phyloP scores from a whole-genome alignment of 2,888 invertebrate genomes.

The Empis stercorea region DNA sequence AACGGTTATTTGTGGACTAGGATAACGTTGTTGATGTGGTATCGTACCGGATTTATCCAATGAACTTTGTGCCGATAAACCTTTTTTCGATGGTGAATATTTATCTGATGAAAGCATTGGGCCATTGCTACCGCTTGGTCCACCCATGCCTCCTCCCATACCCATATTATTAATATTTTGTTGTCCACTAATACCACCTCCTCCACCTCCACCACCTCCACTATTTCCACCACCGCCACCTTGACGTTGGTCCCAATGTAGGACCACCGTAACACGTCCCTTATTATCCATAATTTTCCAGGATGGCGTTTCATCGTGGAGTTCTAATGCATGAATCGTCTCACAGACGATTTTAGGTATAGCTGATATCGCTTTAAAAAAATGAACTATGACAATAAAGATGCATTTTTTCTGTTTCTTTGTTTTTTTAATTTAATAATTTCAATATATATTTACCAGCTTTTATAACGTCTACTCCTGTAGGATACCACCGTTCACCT shows the following conservation, averaged over 20 bases:
- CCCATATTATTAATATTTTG: conserved; percentile 24
- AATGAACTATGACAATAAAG: background rate
- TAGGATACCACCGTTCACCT: conserved; percentile 87
- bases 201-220: conserved; percentile 37
- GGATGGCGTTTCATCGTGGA: conserved; percentile 93
- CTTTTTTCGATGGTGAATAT: conserved; percentile 38
- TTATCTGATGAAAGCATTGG: conserved; percentile 32
- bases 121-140: conserved; percentile 28
- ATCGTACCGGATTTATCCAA: conserved; percentile 45
- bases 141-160: conserved; percentile 15
- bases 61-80: conserved; percentile 45
- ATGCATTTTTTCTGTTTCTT: background rate
- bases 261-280: conserved; percentile 89
- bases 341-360: conserved; percentile 96
- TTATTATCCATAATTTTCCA: conserved; percentile 99
- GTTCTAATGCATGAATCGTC: conserved; percentile 87
- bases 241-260: conserved; percentile 91
- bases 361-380: conserved; percentile 70
- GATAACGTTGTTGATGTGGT: conserved; percentile 39
- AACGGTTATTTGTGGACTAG: conserved; percentile 81
- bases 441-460: conserved; percentile 67
- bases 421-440: background rate
- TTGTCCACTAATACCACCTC: conserved; percentile 32
- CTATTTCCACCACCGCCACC: conserved; percentile 40
- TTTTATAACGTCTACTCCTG: conserved; percentile 87